phyloP scores from a whole-genome alignment of 2,888 invertebrate genomes.

The Zygothrica quintamaculata region DNA sequence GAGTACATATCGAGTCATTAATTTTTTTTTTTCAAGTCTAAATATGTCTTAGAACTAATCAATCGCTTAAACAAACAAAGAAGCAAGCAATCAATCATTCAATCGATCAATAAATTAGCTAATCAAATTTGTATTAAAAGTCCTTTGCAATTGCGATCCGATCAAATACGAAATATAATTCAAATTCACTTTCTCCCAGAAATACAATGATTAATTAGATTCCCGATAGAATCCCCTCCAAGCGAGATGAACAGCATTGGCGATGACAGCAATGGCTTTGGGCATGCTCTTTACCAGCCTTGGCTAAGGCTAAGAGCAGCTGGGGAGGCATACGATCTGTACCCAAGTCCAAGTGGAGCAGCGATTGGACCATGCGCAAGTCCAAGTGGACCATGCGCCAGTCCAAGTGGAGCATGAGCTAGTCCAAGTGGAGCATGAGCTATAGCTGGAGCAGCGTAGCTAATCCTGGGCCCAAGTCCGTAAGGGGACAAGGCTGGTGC shows the following conservation, averaged over 20 bases:
- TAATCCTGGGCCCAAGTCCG: conserved; percentile 46
- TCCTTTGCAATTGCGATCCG: conserved; percentile 5
- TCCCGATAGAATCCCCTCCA: conserved; percentile 17
- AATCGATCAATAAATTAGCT: conserved; percentile 17
- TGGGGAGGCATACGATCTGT: conserved; percentile 78
- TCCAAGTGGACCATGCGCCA: conserved; percentile 31
- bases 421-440: conserved; percentile 50
- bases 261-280: conserved; percentile 15
- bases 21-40: conserved; percentile 9
- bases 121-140: neutral
- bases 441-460: conserved; percentile 70
- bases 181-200: conserved; percentile 18
- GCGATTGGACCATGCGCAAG: conserved; percentile 17
- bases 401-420: conserved; percentile 44
- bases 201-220: conserved; percentile 7
- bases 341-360: conserved; percentile 48
- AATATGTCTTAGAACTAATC: conserved; percentile 18
- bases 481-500: conserved; percentile 53
- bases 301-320: conserved; percentile 85
- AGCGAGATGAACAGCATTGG: conserved; percentile 45
- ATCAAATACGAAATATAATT: conserved; percentile 39
- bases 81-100: conserved; percentile 32
- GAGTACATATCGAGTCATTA: conserved; percentile 44
- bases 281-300: conserved; percentile 73
- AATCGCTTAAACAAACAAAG: conserved; percentile 20